phyloP scores from a whole-genome alignment of 2,797 vertebrate genomes.

The Muscicapa striata region DNA sequence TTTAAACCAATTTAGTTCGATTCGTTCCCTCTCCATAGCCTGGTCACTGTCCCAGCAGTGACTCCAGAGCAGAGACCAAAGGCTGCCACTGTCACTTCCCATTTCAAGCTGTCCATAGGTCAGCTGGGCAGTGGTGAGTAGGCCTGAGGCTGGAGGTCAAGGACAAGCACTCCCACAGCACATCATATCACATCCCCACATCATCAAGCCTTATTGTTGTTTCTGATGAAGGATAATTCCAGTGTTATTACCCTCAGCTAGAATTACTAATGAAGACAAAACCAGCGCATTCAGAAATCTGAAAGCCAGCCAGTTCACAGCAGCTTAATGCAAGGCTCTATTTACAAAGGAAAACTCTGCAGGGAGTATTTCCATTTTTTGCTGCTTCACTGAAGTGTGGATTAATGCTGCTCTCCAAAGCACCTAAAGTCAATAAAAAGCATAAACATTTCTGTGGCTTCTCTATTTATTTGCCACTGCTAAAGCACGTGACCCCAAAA shows the following conservation, averaged over 20 bases:
- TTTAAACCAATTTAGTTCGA: background rate
- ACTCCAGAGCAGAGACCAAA: background rate
- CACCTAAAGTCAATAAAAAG: constrained; percentile 34
- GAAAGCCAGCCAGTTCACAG: constrained; percentile 32
- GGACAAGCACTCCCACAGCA: background rate
- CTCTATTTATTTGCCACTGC: background rate
- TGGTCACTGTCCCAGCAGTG: rapidly evolving
- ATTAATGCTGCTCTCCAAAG: constrained; percentile 51
- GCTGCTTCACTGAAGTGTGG: constrained; percentile 59
- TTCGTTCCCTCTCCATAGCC: background rate
- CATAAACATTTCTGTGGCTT: constrained; percentile 20
- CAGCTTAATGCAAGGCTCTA: constrained; percentile 20
- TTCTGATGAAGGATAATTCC: background rate
- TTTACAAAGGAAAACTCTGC: constrained; percentile 32
- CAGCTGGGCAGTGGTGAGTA: background rate
- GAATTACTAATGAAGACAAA: constrained; percentile 53
- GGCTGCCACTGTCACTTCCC: background rate
- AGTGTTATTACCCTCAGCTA: constrained; percentile 18
- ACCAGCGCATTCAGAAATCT: background rate
- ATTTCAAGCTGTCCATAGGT: background rate
- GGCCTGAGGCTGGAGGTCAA: background rate
- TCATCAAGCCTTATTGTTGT: background rate
- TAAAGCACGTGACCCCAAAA: background rate
- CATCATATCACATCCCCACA: background rate
- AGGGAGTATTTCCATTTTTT: constrained; percentile 48